phyloP scores from a whole-genome alignment of 2,888 invertebrate species.

The Caenorhabditis uteleia region DNA sequence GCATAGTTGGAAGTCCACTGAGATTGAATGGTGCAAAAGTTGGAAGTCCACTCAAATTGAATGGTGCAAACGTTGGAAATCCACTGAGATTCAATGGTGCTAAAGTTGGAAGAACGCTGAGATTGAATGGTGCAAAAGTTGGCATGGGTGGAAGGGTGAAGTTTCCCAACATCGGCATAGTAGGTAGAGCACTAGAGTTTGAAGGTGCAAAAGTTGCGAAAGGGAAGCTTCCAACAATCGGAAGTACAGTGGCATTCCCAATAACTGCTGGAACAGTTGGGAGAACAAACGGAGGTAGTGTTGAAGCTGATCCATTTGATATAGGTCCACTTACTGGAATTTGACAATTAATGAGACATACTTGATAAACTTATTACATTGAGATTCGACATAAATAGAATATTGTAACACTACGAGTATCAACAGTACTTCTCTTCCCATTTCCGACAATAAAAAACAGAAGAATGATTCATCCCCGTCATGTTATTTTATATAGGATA shows the following conservation, averaged over 20 bases:
- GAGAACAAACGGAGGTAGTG: not conserved
- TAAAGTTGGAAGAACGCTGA: not conserved
- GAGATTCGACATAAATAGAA: too few species aligned
- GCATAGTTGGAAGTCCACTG: not conserved
- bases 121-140: constrained; percentile 2
- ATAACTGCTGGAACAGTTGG: constrained; percentile 6
- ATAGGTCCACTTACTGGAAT: too few species aligned
- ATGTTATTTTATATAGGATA: too few species aligned
- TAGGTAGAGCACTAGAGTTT: too few species aligned
- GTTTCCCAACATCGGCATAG: not conserved
- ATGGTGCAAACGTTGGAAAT: not conserved
- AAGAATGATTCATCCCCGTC: too few species aligned
- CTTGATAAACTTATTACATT: too few species aligned
- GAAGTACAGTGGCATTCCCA: not conserved
- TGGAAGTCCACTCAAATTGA: constrained; percentile 2
- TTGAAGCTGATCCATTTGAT: constrained; percentile 2
- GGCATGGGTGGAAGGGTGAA: not conserved
- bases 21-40: constrained; percentile 7
- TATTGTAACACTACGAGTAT: too few species aligned
- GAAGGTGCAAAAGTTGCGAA: constrained; percentile 5
- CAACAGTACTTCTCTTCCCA: too few species aligned
- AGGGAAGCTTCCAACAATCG: too few species aligned
- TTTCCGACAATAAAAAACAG: too few species aligned
- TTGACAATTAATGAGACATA: too few species aligned
- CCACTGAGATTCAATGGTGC: not conserved